Conservation (phyloP, 1,140 invertebrate species). For the Leptoteleia sp. region DNA sequence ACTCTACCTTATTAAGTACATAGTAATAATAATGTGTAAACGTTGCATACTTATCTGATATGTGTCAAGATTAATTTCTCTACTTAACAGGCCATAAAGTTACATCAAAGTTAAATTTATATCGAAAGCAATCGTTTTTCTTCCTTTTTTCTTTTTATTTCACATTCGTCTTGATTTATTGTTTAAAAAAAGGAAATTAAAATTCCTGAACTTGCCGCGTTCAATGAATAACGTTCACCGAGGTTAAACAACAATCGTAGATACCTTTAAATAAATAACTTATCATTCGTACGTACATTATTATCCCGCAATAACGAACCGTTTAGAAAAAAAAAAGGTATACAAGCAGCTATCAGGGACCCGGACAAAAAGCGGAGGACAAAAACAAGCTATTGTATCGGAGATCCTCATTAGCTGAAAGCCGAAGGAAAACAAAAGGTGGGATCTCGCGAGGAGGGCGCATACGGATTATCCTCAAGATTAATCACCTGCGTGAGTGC, state of each 20-base stretch:
- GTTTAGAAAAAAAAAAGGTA: too few relatives aligned
- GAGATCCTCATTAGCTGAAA: conserved; percentile 1
- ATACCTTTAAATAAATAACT: too few relatives aligned
- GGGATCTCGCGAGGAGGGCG: not conserved
- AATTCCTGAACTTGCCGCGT: too few relatives aligned
- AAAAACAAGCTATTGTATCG: conserved; percentile 1
- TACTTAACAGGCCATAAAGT: conserved; percentile 41
- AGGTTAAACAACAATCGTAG: too few relatives aligned
- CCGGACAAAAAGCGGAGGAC: too few relatives aligned
- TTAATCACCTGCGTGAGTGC: conserved; percentile 37
- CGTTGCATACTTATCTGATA: conserved; percentile 24
- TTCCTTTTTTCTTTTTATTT: too few relatives aligned
- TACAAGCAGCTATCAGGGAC: too few relatives aligned
- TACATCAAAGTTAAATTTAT: conserved; percentile 40
- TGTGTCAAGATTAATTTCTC: conserved; percentile 35
- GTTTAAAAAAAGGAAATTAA: conserved; percentile 7
- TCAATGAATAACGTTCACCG: too few relatives aligned
- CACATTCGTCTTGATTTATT: conserved; percentile 11
- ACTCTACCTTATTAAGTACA: conserved; percentile 5
- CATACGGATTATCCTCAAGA: conserved; percentile 19
- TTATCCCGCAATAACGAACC: too few relatives aligned
- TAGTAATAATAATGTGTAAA: conserved; percentile 27
- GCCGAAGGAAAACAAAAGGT: conserved; percentile 3
- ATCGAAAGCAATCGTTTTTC: conserved; percentile 34
- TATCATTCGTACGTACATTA: too few relatives aligned